A percentile compares a stretch with the other conserved stretches of the same genome.
Conservation (phyloP, 2,888 invertebrate genomes). For the Sphinx pinastri region DNA sequence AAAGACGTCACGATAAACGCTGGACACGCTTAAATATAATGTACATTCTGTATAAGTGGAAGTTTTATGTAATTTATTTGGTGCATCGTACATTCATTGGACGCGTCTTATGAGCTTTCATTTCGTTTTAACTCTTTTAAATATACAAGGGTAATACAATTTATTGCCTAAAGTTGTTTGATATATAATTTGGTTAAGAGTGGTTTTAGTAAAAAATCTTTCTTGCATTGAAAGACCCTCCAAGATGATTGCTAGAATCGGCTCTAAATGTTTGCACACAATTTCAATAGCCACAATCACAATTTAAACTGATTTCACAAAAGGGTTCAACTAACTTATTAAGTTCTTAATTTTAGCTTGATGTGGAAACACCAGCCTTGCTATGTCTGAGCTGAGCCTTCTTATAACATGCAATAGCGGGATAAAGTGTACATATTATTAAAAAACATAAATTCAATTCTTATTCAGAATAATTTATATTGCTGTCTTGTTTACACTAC, state of each 20-base stretch:
- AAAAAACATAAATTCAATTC: slow-evolving; percentile 10
- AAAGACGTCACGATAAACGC: too few relatives aligned
- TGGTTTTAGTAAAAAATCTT: too few relatives aligned
- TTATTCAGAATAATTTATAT: background rate
- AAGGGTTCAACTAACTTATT: slow-evolving; percentile 10
- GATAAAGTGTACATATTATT: background rate
- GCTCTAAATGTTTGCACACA: background rate
- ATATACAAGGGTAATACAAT: background rate
- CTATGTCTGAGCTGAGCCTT: background rate
- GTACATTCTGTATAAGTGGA: background rate
- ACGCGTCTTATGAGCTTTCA: background rate
- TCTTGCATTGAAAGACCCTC: too few relatives aligned
- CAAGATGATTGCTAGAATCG: too few relatives aligned
- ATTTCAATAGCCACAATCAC: background rate
- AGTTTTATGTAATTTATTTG: slow-evolving; percentile 5
- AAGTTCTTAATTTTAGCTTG: slow-evolving; percentile 8
- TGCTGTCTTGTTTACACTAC: background rate
- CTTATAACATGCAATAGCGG: background rate
- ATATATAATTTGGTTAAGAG: too few relatives aligned
- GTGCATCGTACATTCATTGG: background rate
- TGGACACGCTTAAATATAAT: too few relatives aligned
- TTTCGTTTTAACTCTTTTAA: background rate
- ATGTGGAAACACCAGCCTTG: slow-evolving; percentile 10
- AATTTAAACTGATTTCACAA: background rate
- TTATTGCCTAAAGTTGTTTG: background rate